Evolutionary conservation across 2,113 vertebrate species (phyloP), one percentile per base, ranked within the genome.

Genomic region (Peucedramus taeniatus): DNA sequence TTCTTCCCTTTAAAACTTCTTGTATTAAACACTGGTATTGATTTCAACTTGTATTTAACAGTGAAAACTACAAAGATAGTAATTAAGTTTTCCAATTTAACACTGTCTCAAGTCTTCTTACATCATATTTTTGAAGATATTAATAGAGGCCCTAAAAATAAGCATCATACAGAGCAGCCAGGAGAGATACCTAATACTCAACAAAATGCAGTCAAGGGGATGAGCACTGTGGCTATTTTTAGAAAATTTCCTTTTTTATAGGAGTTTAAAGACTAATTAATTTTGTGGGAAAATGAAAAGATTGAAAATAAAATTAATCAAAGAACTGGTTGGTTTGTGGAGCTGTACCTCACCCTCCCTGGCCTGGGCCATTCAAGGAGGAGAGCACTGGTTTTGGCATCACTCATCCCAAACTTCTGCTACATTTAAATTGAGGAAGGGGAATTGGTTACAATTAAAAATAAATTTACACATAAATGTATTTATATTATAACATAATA

Each of bases 81-180:
- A 60, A 96, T 85, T 40, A 68, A 90, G 92, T 95, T 95, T 97
- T 92, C 84, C 64, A 49, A 74, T 92, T 82, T 61, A 56, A 83
- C 35, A 33, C 21, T 10, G 63, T 89, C 69, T 98, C 90, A 54
- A 60, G 61, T 76, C 94, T 94, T 97, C 97, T 96, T 89, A 87
- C 83, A 96, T 97, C 97, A 97, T 90, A 96, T 87, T 94, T 83
- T 89, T 92, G 51, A 80, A 83, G 95, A 85, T 96, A 93, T 97
- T 96, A 95, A 97, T 95, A 65, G 97, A 96, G 44, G 53, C 39
- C 97, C 97, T 98, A 97, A 98, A 98, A 98, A 97, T 97, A 97
- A 97, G 80, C 94, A 74, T 35, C 79, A 10, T 8, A 18, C 47
- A 64, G 72, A 79, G 54, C 89, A 87, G 96, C 95, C 97, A 95